Base-by-base conservation (phyloP, 2,888 invertebrate genomes). In the Serripes groenlandicus region DNA sequence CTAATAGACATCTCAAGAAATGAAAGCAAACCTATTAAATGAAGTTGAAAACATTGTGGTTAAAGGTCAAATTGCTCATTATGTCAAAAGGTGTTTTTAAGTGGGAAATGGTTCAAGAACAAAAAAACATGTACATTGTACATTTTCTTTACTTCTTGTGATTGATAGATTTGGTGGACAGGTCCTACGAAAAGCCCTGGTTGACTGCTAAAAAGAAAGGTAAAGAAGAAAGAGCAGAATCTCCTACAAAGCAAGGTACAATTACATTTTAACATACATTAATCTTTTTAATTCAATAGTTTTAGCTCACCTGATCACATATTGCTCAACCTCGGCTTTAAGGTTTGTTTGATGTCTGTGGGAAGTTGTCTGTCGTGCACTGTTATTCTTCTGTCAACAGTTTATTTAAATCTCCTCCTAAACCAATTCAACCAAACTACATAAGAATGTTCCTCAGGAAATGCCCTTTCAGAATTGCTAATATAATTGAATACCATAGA, bases 171-270 rank as follows among this genome's bases (percentile, higher is more conserved):
- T 74, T 86, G 66, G 86, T 86, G n/a, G 86, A 86, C 37, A 68
- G 91, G n/a, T 89, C 86, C 11, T 91, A 92, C 83, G 88, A 91
- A 23, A 91, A 88, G 68, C 92, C 92, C 30, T 92, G 92, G 92
- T 76, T 88, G 71, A 80, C 87, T 7, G 85, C 89, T 11, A 87
- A 87, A 28, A 90, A 88, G 81, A 78, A 58, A 58, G n/a, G 52
- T 3, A 80, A 66, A 52, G 86, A 81, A 23, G 79, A 78, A 18
- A 78, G 54, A 56, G 28, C 56, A 37, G 83, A 86, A 21, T 58
- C 74, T 11, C 69, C 69, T n/a, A 30, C 76, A 54, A 76, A 60
- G 60, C 37, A 60, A 60, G 73, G 73, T 73, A 52, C 5, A n/a
- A n/a, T n/a, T 9, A 18, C 9, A 18, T 58, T 58, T 11, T 58